Conservation (phyloP, 2,888 invertebrate genomes). For the Drosophila engyochracea region DNA sequence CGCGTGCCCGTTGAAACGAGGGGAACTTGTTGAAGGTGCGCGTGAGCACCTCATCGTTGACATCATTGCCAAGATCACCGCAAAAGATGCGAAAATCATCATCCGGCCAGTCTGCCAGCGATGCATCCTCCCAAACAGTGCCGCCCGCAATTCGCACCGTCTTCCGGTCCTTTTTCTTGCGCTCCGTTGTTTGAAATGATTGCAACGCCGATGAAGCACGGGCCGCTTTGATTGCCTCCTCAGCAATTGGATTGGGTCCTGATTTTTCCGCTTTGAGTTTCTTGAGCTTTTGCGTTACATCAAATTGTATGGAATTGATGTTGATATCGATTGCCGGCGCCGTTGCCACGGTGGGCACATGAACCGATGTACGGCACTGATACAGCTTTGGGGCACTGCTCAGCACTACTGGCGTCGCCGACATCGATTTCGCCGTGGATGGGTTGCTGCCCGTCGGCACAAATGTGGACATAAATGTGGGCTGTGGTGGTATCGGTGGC, state of each 20-base stretch:
- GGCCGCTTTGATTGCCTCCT: constrained; percentile 88
- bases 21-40: constrained; percentile 97
- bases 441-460: constrained; percentile 79
- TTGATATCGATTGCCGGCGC: constrained; percentile 84
- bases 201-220: constrained; percentile 87
- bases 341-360: constrained; percentile 82
- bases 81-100: constrained; percentile 99
- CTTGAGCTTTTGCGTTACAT: constrained; percentile 87
- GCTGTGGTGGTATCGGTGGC: constrained; percentile 84
- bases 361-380: constrained; percentile 86
- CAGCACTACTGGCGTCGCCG: constrained; percentile 87
- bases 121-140: constrained; percentile 97
- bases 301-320: constrained; percentile 87
- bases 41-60: constrained; percentile 98
- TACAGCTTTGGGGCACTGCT: constrained; percentile 90
- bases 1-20: constrained; percentile 97
- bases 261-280: constrained; percentile 89
- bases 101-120: constrained; percentile 97
- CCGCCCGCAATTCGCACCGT: constrained; percentile 97
- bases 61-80: constrained; percentile 99
- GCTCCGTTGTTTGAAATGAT: constrained; percentile 87
- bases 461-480: constrained; percentile 85
- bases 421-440: constrained; percentile 60
- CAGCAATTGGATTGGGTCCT: constrained; percentile 88
- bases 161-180: constrained; percentile 85